Percentiles rank a stretch among this genome's conserved stretches.
Evolutionary conservation across 2,797 vertebrate species (phyloP).

Genomic region (Valencia hispanica): DNA sequence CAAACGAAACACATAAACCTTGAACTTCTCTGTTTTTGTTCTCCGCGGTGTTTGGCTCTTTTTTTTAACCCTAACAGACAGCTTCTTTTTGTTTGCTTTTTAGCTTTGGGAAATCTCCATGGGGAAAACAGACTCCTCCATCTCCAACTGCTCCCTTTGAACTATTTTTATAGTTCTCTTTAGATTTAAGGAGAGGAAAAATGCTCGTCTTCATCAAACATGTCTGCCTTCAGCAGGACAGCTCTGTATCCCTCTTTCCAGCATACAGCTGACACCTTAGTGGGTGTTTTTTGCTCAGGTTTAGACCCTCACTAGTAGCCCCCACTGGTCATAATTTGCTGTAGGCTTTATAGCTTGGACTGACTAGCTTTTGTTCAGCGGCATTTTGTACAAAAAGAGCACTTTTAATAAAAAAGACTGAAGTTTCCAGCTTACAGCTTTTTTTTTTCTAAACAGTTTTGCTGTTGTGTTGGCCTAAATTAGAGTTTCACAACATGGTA

Average conservation of each 20-base stretch:
- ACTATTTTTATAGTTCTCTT: slow-evolving; percentile 5
- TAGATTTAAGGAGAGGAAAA: neutral
- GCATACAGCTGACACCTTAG: neutral
- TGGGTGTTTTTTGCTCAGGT: neutral
- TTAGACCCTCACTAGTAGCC: neutral
- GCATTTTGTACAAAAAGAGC: neutral
- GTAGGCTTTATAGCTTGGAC: slow-evolving; percentile 1
- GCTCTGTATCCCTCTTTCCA: neutral
- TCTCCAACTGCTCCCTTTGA: slow-evolving; percentile 9
- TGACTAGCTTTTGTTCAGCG: neutral
- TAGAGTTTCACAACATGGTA: too few species aligned
- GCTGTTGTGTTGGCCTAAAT: too few species aligned
- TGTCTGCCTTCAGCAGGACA: neutral
- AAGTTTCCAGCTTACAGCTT: neutral
- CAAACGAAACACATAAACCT: slow-evolving; percentile 42
- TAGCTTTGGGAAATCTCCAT: slow-evolving; percentile 2
- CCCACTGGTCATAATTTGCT: neutral
- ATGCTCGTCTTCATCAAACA: slow-evolving; percentile 3
- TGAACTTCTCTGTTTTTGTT: slow-evolving; percentile 48
- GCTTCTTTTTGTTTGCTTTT: neutral
- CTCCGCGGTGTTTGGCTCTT: neutral
- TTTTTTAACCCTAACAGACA: slow-evolving; percentile 2
- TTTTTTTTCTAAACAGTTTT: neutral
- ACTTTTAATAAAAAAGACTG: neutral
- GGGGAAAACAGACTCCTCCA: neutral